Base-by-base conservation (phyloP, 2,888 invertebrate species). In the Amiota minor region DNA sequence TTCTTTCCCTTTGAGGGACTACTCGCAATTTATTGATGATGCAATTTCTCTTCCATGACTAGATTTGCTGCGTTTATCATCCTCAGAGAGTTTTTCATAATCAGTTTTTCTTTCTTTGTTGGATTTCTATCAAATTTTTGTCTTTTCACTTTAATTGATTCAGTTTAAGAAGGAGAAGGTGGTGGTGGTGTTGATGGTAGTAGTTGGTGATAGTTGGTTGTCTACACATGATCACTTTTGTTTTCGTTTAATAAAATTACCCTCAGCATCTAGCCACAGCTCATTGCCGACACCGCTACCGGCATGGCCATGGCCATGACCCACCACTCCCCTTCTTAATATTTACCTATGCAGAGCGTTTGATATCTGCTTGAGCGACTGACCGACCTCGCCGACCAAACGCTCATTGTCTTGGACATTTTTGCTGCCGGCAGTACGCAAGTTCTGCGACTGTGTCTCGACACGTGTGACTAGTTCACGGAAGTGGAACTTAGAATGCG, bases 401-500 rank as follows among this genome's bases (percentile, higher is more conserved):
- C 93, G 92, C 79, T 93, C 91, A 89, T 92, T 93, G 88, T 94
- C 94, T 74, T 93, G 91, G 70, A 93, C 92, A 88, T 94, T 94
- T 82, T 94, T 92, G 72, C 93, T 92, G 72, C 94, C 93, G 9
- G 94, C 94, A 61, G 93, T 92, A 72, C 94, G 91, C 78, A 95
- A 88, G 81, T 92, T 92, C 77, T 93, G 91, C 47, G 93, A 93
- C 86, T 94, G 94, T 14, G 91, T 91, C 87, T 95, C 95, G 70
- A 95, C 91, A 64, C 94, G 91, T 4, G 93, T 92, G 45, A 95
- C 91, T 76, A 95, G 89, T 88, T 95, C 94, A 59, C 96, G 93
- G 87, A 96, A 95, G 83, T 97, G 95, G 89, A 97, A 97, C 86
- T 97, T 95, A 69, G 95, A 94, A 87, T 97, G 96, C 18, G 96